phyloP scores from a whole-genome alignment of 2,797 vertebrate genomes.

The Sebastes miniatus region DNA sequence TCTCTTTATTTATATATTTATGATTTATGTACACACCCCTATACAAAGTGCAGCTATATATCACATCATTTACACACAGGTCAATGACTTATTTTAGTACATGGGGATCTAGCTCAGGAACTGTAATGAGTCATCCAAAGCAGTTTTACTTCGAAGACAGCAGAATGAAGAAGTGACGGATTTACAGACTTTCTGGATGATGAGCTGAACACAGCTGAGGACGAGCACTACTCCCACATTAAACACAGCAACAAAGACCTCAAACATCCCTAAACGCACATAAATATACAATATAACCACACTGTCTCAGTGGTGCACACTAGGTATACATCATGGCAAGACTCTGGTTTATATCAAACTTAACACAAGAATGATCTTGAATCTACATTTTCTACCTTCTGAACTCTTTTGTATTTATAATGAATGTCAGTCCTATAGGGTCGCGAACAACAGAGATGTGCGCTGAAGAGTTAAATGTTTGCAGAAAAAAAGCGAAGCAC shows the following conservation, averaged over 20 bases:
- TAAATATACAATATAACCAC: background rate
- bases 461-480: background rate
- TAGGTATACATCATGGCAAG: background rate
- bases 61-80: slow-evolving; percentile 39
- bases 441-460: slow-evolving; percentile 2
- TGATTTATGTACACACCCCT: slow-evolving; percentile 46
- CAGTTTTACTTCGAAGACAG: background rate
- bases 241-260: slow-evolving; percentile 10
- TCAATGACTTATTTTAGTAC: slow-evolving; percentile 10
- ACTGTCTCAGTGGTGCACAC: background rate
- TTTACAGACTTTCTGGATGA: background rate
- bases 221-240: background rate
- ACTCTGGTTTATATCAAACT: background rate
- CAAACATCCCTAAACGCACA: background rate
- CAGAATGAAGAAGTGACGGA: background rate
- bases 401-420: background rate
- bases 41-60: slow-evolving; percentile 38
- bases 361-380: background rate
- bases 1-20: slow-evolving; percentile 5
- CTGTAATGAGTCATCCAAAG: background rate
- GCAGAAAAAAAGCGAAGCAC: slow-evolving; percentile 1
- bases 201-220: background rate
- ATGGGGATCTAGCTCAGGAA: background rate
- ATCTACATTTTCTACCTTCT: background rate
- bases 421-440: background rate